Base-by-base conservation (phyloP, 2,888 invertebrate genomes). In the Lasioglossum pauxillum region DNA sequence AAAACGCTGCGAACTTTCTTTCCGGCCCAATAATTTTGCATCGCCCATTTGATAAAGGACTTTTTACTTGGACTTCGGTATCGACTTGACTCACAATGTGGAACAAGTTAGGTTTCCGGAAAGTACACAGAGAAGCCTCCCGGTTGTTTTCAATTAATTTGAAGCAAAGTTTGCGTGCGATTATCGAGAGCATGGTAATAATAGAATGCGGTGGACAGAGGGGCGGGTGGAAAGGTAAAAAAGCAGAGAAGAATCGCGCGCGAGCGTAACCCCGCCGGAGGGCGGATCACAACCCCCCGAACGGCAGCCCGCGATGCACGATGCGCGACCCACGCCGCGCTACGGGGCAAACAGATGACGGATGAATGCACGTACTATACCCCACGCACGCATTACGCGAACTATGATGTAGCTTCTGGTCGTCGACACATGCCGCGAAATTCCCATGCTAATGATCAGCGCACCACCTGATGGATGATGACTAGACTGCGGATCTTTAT, bases 381-480 rank as follows among this genome's bases (percentile, higher is more conserved):
- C 77, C 71, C 69, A 69, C 46, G 74, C 16, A 53, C 75, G 57
- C 53, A 10, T 53, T 53, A 23, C 23, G 23, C n/a, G 53, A n/a
- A 10, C 53, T 2, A 53, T 1, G 53, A 23, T 78, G 72, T 44
- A 44, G 38, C 80, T 71, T 76, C 76, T 81, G 85, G 67, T 80
- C 87, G 35, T 69, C 74, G 88, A 89, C 93, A 94, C 92, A 94
- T 94, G 94, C 91, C 92, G 91, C 83, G 80, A 90, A 92, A 94
- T 94, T 94, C 94, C 93, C 94, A 94, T 94, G 80, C 80, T 89
- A 89, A 88, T 84, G 79, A 79, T 80, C 57, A 75, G 14, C 74
- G 75, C 77, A 82, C 82, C 87, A 92, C 91, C 90, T 91, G 93
- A 93, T 90, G 86, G 82, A 67, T 82, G 73, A 57, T 86, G 87